Base-by-base conservation (phyloP, 2,113 vertebrate species). In the Galeopterus variegatus region DNA sequence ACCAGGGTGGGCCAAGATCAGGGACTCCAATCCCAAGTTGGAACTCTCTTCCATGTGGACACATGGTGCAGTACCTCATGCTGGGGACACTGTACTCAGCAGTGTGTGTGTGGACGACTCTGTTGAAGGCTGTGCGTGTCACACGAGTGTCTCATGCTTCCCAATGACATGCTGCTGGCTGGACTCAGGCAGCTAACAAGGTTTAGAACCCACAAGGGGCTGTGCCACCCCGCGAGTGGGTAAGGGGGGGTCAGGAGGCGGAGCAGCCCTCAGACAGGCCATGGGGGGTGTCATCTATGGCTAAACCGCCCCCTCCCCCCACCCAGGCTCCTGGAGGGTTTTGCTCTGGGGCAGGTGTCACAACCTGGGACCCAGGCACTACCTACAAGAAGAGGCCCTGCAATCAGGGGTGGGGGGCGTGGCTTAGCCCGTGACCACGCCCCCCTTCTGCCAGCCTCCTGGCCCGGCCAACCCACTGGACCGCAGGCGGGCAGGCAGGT, bases 391-490 rank as follows among this genome's bases (percentile, higher is more conserved):
- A 36, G 33, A 70, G 41, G 41, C 3, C 62, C 62, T 28, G 28
- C 67, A 70, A 41, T 41, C 41, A 41, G 41, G 41, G 41, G 41
- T 41, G 41, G 41, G 41, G 41, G 41, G 41, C 41, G 4, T 4
- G 41, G 41, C 41, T 41, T 41, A 41, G 41, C 41, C 41, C 41
- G 4, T 41, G 41, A 41, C 13, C 52, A 8, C 8, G 6, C 50
- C 77, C 11, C 11, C 10, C 41, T 18, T 77, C 28, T 18, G 31
- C 18, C 19, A 41, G 15, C 52, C 41, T 64, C 73, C 41, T 1
- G 52, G 77, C 36, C 58, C 26, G 36, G 0, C n/a, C 65, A 52
- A 33, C n/a, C 1, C 0, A 18, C 45, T 1, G 6, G 60, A 21
- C 36, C 0, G 6, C 17, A 0, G 56, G 56, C 33, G 67, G 80